Base-by-base conservation (phyloP, 2,888 invertebrate genomes). In the Siphlonurus alternatus region DNA sequence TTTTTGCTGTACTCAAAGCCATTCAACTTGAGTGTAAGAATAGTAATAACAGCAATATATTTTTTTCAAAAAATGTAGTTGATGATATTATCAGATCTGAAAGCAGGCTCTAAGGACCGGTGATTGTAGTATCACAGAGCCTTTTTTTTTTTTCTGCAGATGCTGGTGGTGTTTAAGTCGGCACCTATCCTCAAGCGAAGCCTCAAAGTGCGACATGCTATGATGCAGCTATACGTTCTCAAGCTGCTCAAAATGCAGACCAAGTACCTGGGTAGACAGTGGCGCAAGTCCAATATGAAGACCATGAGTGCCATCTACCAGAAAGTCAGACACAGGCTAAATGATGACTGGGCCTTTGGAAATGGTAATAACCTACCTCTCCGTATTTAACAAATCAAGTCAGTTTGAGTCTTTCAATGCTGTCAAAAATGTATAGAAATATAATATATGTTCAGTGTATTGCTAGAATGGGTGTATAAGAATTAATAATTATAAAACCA, bases 261-360 rank as follows among this genome's bases (percentile, higher is more conserved):
- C 0, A 96, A 98, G 74, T 99, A 98, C 78, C 83, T 99, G 71
- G 99, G 99, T 0, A 81, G 99, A 15, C 98, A 99, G 74, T 99
- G 99, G 99, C 83, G 99, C 61, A 98, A 98, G 76, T 91, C 93
- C 1, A 99, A 99, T 75, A 99, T 99, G 97, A 98, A 97, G 76
- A 96, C 96, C 0, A 94, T 99, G 78, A 97, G 97, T 74, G 96
- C 97, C 65, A 99, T 99, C 73, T 99, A 99, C 75, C 89, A 94
- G 65, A 97, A 98, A 81, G 93, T 93, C 1, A 82, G 96, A 25
- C 96, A 97, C 78, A 84, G 97, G 64, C 80, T 99, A 59, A 98
- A 97, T 73, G 99, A 99, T 74, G 99, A 99, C 76, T 99, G 99
- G 99, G 99, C 99, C 2, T 99, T 92, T 79, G 98, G 98, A 63